These are phyloP conservation scores for Pogonomyrmex californicus DNA, from an alignment of 1,140 invertebrate genomes.

Conservation along the genomic window DNA sequence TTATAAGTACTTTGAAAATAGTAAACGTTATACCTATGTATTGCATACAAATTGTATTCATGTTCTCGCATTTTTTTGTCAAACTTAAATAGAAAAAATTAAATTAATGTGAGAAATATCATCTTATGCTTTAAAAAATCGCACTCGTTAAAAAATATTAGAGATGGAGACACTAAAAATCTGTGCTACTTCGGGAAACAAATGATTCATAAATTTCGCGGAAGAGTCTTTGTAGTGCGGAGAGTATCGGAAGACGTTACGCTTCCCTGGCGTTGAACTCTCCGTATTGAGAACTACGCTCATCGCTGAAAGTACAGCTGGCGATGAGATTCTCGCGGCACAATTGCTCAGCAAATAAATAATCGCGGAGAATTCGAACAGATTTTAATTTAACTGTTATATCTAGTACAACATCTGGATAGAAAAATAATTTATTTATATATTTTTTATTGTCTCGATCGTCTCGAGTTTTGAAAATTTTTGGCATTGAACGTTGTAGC, in stretches of 20 bases:
- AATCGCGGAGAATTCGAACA: not conserved
- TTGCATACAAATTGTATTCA: not conserved
- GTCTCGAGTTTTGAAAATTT: not conserved
- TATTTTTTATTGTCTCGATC: not conserved
- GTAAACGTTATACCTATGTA: not conserved
- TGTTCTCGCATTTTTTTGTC: not conserved
- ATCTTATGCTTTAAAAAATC: not conserved
- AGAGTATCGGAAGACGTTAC: constrained; percentile 48
- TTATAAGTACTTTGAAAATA: constrained; percentile 15
- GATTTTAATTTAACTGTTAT: not conserved
- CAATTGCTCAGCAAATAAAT: constrained; percentile 9
- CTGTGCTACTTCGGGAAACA: not conserved
- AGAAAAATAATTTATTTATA: constrained; percentile 1
- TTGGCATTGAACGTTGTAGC: too few species aligned
- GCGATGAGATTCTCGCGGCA: constrained; percentile 1
- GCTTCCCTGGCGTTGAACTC: constrained; percentile 74
- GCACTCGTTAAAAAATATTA: not conserved
- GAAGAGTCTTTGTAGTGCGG: not conserved
- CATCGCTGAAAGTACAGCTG: not conserved
- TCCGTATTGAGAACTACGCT: constrained; percentile 6
- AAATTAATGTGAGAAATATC: not conserved
- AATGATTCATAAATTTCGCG: constrained; percentile 32
- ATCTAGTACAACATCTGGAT: not conserved
- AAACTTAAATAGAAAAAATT: not conserved
- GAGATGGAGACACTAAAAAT: not conserved